phyloP scores from a whole-genome alignment of 1,140 invertebrate genomes.

The Musca vetustissima region DNA sequence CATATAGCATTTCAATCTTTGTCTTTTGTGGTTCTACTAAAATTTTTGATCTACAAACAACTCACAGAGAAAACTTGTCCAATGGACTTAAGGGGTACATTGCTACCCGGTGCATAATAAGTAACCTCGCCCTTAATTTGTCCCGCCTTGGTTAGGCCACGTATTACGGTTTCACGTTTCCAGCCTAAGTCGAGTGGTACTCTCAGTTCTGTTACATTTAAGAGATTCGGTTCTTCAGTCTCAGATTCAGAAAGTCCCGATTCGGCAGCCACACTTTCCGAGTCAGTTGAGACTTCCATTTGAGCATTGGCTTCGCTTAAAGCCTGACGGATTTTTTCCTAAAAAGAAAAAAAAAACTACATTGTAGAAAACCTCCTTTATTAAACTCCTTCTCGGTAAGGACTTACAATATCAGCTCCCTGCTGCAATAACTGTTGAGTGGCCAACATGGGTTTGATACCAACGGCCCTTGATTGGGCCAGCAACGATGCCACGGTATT shows the following conservation, averaged over 20 bases:
- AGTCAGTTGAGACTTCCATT: constrained; percentile 60
- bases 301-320: constrained; percentile 56
- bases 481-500: constrained; percentile 86
- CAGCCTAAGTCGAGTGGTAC: constrained; percentile 81
- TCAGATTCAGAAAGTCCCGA: constrained; percentile 55
- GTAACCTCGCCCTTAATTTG: constrained; percentile 83
- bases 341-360: neutral
- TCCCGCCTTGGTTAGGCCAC: constrained; percentile 77
- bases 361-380: neutral
- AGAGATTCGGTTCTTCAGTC: constrained; percentile 56
- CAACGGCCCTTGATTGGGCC: constrained; percentile 78
- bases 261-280: constrained; percentile 60
- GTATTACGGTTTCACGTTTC: constrained; percentile 86
- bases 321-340: constrained; percentile 60
- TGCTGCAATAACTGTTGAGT: constrained; percentile 58
- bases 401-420: constrained; percentile 55
- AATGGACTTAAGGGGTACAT: constrained; percentile 56
- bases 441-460: constrained; percentile 62
- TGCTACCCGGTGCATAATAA: constrained; percentile 76
- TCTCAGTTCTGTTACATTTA: constrained; percentile 67
- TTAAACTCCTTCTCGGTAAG: too few species aligned
- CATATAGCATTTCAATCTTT: neutral
- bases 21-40: constrained; percentile 1
- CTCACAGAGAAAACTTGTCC: constrained; percentile 61
- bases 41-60: constrained; percentile 43